Conservation (phyloP, 2,797 vertebrate species). For the Apogon hyalosoma region DNA sequence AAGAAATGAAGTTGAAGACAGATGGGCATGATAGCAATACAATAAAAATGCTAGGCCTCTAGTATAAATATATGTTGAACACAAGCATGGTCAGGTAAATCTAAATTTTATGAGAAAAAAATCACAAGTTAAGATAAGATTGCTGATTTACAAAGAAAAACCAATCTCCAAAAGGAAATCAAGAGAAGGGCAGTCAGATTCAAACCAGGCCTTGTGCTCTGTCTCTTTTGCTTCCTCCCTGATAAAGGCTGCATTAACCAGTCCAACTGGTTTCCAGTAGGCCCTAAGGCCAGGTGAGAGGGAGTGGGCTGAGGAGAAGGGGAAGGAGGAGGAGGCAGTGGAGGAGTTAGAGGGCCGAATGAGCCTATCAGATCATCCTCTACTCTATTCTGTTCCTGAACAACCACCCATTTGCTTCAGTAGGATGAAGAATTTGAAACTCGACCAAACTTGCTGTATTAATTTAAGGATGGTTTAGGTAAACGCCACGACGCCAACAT, state of each 20-base stretch:
- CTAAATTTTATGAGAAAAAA: slow-evolving; percentile 9
- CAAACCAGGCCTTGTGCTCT: slow-evolving; percentile 19
- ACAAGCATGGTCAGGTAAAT: not conserved
- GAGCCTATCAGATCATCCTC: slow-evolving; percentile 40
- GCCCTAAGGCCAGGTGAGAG: slow-evolving; percentile 62
- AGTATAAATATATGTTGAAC: not conserved
- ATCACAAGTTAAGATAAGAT: not conserved
- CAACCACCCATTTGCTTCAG: slow-evolving; percentile 12
- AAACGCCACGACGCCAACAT: not conserved
- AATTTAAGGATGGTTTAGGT: not conserved
- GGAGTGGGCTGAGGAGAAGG: slow-evolving; percentile 36
- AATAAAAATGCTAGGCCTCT: too few species aligned
- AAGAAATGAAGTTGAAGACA: not conserved
- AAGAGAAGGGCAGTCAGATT: slow-evolving; percentile 29
- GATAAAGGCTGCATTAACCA: slow-evolving; percentile 73
- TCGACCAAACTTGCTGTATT: not conserved
- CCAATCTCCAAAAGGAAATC: slow-evolving; percentile 22
- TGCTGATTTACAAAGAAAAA: slow-evolving; percentile 13
- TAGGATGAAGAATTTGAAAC: not conserved
- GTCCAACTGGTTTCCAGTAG: slow-evolving; percentile 80
- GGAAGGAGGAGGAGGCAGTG: slow-evolving; percentile 1
- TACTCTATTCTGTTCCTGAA: slow-evolving; percentile 27
- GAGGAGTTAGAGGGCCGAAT: slow-evolving; percentile 29
- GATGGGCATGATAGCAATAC: slow-evolving; percentile 2
- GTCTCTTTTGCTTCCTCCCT: slow-evolving; percentile 30